Conservation (phyloP, 2,888 invertebrate genomes). For the Chrysopilus asiliformis region DNA sequence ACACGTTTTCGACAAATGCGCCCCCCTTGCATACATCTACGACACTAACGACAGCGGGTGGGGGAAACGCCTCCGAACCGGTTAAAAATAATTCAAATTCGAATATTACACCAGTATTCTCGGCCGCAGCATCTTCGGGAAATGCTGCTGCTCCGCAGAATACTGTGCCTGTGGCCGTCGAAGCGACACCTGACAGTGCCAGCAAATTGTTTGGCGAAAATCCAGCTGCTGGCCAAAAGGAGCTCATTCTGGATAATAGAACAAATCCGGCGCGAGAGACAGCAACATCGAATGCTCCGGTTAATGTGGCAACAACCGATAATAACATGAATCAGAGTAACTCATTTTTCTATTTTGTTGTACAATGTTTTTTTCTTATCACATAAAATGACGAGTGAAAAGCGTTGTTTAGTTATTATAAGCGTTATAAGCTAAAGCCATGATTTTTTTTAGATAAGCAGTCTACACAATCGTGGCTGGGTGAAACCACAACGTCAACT, state of each 20-base stretch:
- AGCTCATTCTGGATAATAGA: constrained; percentile 9
- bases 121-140: constrained; percentile 9
- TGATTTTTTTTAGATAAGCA: too few species aligned
- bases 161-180: too few species aligned
- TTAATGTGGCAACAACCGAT: constrained; percentile 5
- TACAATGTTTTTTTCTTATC: too few species aligned
- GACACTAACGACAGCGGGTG: constrained; percentile 6
- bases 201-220: constrained; percentile 14
- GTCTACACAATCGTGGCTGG: too few species aligned
- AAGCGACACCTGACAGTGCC: constrained; percentile 10
- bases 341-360: too few species aligned
- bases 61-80: not conserved
- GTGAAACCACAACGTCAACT: too few species aligned
- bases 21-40: constrained; percentile 11
- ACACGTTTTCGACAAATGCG: constrained; percentile 22
- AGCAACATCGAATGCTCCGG: constrained; percentile 1
- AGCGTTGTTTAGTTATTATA: too few species aligned
- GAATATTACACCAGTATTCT: not conserved
- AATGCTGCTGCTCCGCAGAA: constrained; percentile 4
- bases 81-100: not conserved
- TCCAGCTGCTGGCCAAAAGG: constrained; percentile 7
- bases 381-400: too few species aligned
- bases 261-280: constrained; percentile 4
- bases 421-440: too few species aligned
- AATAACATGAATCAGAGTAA: not conserved